These are phyloP conservation scores for Takifugu bimaculatus DNA, from an alignment of 2,113 vertebrate genomes.

Conservation along the genomic window DNA sequence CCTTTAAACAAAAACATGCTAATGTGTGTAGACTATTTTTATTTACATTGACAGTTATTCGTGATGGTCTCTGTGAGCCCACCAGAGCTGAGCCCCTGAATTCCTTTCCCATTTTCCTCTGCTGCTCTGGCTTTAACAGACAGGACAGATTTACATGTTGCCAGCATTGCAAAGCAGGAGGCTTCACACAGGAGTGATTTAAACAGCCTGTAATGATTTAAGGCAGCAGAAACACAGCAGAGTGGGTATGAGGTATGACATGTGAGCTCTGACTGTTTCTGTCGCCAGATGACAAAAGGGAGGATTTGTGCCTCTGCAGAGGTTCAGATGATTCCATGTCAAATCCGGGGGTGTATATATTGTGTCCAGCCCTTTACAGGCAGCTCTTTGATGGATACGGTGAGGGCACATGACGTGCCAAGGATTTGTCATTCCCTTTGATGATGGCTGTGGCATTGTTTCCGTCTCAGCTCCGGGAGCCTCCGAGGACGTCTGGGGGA, in stretches of 20 bases:
- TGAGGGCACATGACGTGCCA: conserved; percentile 45
- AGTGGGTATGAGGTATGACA: conserved; percentile 33
- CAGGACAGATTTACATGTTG: background rate
- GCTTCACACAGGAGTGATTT: conserved; percentile 19
- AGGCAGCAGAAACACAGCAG: conserved; percentile 26
- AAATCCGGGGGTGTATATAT: conserved; percentile 50
- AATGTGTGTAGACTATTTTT: no score
- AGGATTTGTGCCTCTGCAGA: conserved; percentile 43
- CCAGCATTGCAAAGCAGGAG: background rate
- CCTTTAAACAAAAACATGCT: no score
- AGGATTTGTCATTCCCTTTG: conserved; percentile 61
- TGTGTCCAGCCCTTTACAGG: conserved; percentile 39
- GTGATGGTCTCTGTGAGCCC: background rate
- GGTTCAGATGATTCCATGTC: conserved; percentile 53
- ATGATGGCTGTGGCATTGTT: conserved; percentile 58
- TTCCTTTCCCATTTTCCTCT: no score
- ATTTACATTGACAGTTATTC: no score
- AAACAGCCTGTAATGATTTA: conserved; percentile 17
- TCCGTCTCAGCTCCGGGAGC: conserved; percentile 43
- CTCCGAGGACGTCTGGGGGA: conserved; percentile 52
- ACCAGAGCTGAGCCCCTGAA: no score
- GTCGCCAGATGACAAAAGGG: conserved; percentile 51
- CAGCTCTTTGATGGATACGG: conserved; percentile 42
- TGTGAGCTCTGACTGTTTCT: conserved; percentile 57
- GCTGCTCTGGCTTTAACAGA: background rate